A percentile compares a stretch with the other conserved stretches of the same genome.
Conservation (phyloP, 2,888 invertebrate genomes). For the Megaustenia siamemsis region DNA sequence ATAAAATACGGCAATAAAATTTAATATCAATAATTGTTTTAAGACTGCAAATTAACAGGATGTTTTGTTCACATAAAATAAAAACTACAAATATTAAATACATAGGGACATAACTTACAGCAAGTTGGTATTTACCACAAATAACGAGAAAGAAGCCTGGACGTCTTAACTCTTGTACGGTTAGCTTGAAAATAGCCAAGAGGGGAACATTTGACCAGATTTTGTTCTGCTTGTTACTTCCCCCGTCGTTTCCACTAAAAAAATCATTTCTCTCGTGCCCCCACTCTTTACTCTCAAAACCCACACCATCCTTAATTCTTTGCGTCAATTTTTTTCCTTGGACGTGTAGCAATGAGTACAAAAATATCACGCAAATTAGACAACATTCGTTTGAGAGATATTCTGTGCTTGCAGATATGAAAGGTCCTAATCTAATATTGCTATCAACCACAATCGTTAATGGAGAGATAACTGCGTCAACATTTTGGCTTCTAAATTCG, state of each 20-base stretch:
- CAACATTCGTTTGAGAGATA: background rate
- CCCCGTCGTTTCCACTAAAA: background rate
- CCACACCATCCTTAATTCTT: constrained; percentile 1
- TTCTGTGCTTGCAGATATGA: background rate
- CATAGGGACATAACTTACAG: background rate
- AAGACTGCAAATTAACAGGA: no score
- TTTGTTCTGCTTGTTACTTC: background rate
- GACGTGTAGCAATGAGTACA: background rate
- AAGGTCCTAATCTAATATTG: background rate
- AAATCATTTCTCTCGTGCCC: background rate
- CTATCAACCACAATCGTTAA: background rate
- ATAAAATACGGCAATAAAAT: no score
- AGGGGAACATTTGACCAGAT: background rate
- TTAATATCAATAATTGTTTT: no score
- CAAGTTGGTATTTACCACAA: background rate
- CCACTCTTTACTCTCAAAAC: constrained; percentile 13
- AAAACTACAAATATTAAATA: no score
- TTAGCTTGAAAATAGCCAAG: background rate
- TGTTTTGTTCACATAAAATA: no score
- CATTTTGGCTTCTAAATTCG: background rate
- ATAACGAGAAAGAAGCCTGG: background rate
- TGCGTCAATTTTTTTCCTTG: background rate
- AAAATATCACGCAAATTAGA: background rate
- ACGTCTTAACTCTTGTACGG: constrained; percentile 1
- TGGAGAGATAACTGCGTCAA: background rate